Evolutionary conservation across 2,888 invertebrate species (phyloP), one percentile per base, ranked within the genome.

Genomic region (Glaucopsyche alexis): DNA sequence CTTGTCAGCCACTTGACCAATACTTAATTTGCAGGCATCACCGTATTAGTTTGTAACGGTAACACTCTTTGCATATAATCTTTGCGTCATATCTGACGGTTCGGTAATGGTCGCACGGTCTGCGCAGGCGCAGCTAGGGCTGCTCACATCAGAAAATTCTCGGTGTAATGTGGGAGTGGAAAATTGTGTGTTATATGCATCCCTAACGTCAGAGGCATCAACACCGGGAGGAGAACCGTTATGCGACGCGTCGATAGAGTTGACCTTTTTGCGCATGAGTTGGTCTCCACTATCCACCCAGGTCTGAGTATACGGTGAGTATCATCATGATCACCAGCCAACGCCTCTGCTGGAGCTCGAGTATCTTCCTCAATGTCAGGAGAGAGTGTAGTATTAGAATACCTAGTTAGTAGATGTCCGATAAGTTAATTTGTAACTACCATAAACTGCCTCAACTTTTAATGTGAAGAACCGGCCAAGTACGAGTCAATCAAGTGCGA

Each of bases 141-240:
- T 60, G 60, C 60, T 11, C 2, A 14, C 38, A 29, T 60, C 60
- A 16, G 16, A 0, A 9, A 4, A 8, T 16, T 52, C n/a, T 52
- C 9, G 16, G 16, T 16, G 7, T 7, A 16, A 16, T 8, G 7
- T 52, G 9, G 7, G 8, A 52, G 52, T n/a, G 2, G 16, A 8
- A 16, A 7, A 16, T 29, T 7, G 13, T 8, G 47, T 9, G 13
- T n/a, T 5, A 4, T 11, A 60, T 67, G 50, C 52, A 64, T 64
- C 64, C 65, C 75, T 65, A 47, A 69, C 47, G 71, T 69, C 45
- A 66, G 65, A 52, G 60, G 76, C 75, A 75, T 76, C 75, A 76
- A 74, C 74, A 80, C 82, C 87, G 86, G 1, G 87, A 86, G 85
- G 83, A 75, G 83, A 78, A 76, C 86, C 86, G 86, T 86, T 87